Evolutionary conservation across 1,140 invertebrate species (phyloP).

Genomic region (Leptopilina boulardi): DNA sequence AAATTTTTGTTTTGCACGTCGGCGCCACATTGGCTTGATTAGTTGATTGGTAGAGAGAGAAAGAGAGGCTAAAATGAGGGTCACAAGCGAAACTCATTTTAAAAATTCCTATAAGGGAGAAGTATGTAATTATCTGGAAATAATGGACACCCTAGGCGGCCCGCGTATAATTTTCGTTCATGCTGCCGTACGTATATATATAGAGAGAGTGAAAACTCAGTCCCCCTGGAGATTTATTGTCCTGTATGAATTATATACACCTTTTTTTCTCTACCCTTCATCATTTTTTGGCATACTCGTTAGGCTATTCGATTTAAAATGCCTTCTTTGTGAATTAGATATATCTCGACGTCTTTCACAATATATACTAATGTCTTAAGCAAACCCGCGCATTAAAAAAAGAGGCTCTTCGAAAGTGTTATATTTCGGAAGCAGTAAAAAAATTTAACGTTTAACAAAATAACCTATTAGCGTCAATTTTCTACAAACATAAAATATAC

Average conservation of each 20-base stretch:
- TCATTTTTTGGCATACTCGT: conserved; percentile 34
- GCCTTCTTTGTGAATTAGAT: neutral
- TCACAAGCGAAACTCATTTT: conserved; percentile 61
- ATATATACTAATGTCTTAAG: conserved; percentile 9
- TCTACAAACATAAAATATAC: neutral
- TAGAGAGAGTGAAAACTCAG: conserved; percentile 21
- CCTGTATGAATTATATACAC: conserved; percentile 51
- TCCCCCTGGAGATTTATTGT: conserved; percentile 51
- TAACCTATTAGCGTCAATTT: conserved; percentile 4
- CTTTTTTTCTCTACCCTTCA: conserved; percentile 37
- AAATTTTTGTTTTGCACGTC: neutral
- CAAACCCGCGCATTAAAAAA: conserved; percentile 5
- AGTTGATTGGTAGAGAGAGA: conserved; percentile 35
- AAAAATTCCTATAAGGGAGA: conserved; percentile 63
- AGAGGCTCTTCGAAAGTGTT: neutral
- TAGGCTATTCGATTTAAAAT: conserved; percentile 31
- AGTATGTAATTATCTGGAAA: conserved; percentile 65
- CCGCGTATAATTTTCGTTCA: conserved; percentile 54
- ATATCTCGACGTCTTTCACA: conserved; percentile 2
- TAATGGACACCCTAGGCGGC: conserved; percentile 62
- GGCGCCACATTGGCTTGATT: conserved; percentile 48
- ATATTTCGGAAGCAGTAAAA: neutral
- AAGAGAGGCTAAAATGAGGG: conserved; percentile 34
- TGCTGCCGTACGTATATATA: no score
- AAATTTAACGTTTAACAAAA: neutral